A percentile compares a stretch with the other conserved stretches of the same genome.
Conservation (phyloP, 2,797 vertebrate species). For the Cephalopachus bancanus region DNA sequence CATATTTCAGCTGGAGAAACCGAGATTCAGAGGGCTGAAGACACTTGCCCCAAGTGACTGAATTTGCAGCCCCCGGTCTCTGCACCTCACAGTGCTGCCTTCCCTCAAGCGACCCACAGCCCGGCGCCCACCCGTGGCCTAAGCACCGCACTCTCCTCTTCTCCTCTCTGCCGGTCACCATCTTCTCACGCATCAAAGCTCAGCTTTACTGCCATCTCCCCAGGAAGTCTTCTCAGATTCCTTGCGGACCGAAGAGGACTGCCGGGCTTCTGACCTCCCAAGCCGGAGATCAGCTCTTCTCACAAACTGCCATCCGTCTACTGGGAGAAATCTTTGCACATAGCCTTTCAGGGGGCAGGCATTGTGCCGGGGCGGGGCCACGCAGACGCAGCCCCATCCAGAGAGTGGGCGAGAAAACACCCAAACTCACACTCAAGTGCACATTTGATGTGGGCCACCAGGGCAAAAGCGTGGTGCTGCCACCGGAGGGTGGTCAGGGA, state of each 20-base stretch:
- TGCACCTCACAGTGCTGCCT: no score
- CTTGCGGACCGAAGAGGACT: no score
- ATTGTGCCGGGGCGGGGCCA: neutral
- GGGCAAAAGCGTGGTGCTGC: neutral
- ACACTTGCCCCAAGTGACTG: neutral
- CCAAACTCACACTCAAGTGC: neutral
- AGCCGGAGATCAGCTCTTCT: neutral
- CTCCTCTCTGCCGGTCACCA: neutral
- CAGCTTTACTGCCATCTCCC: neutral
- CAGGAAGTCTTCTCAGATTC: neutral
- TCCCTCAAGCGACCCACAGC: neutral
- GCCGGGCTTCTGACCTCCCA: neutral
- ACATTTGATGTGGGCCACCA: neutral
- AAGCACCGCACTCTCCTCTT: neutral
- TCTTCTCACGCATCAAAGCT: neutral
- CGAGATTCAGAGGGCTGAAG: neutral
- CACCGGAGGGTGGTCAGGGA: neutral
- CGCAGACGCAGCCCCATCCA: fast-evolving
- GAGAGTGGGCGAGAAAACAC: neutral
- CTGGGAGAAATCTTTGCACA: neutral
- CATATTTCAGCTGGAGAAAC: neutral
- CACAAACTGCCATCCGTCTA: neutral
- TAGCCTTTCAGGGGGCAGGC: neutral
- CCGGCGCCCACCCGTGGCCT: fast-evolving
- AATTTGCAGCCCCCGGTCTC: neutral